These are phyloP conservation scores for Mythimna ferrago DNA, from an alignment of 2,888 invertebrate genomes.

Conservation along the genomic window DNA sequence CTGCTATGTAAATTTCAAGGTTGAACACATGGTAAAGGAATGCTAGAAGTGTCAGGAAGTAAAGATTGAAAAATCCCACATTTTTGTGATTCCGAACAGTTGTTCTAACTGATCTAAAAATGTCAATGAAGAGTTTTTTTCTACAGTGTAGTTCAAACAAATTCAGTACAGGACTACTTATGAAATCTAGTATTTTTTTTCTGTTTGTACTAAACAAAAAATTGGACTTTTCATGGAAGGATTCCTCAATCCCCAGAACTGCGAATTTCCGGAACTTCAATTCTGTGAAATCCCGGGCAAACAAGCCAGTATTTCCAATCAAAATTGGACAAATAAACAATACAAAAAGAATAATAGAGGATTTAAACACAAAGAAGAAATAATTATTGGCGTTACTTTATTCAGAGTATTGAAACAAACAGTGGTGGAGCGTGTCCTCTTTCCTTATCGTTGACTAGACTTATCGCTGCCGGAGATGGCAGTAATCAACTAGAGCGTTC, in stretches of 20 bases:
- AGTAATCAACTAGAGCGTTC: conserved; percentile 69
- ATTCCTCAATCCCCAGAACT: background rate
- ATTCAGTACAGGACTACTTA: too few relatives aligned
- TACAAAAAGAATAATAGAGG: background rate
- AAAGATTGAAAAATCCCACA: background rate
- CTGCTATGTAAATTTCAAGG: background rate
- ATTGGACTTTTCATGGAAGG: background rate
- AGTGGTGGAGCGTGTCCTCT: conserved; percentile 62
- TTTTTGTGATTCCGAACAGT: background rate
- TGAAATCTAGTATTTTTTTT: background rate
- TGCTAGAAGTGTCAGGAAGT: background rate
- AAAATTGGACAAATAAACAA: conserved; percentile 1
- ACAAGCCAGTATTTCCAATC: background rate
- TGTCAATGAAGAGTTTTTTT: too few relatives aligned
- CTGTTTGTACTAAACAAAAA: background rate
- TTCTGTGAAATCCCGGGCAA: background rate
- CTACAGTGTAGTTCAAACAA: too few relatives aligned
- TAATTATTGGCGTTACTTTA: conserved; percentile 18
- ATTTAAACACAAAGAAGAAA: conserved; percentile 7
- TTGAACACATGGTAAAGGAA: background rate
- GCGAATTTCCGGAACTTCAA: background rate
- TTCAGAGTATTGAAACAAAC: conserved; percentile 49
- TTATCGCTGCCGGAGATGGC: conserved; percentile 67
- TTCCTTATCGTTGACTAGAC: conserved; percentile 68
- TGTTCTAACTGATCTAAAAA: background rate